phyloP scores from a whole-genome alignment of 2,888 invertebrate species.

The Macrophya annulata region DNA sequence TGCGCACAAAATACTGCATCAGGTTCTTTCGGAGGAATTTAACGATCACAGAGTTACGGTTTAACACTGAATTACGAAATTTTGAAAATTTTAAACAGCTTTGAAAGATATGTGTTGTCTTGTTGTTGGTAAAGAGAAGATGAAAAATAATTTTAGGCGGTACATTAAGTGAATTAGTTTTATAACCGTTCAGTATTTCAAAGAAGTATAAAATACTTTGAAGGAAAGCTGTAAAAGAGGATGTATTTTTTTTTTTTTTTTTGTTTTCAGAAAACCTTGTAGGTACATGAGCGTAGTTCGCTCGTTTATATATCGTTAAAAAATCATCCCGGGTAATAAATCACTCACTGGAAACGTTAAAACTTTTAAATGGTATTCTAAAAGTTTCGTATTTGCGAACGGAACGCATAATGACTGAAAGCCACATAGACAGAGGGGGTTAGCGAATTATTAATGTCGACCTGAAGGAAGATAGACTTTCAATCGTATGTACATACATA shows the following conservation, averaged over 20 bases:
- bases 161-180: not conserved
- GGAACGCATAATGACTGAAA: slow-evolving; percentile 25
- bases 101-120: not conserved
- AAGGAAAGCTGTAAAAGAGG: not conserved
- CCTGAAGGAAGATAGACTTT: not conserved
- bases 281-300: not conserved
- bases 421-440: not conserved
- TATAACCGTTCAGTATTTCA: not conserved
- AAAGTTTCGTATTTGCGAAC: not conserved
- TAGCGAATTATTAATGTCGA: slow-evolving; percentile 31
- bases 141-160: not conserved
- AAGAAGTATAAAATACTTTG: not conserved
- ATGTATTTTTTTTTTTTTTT: too few relatives aligned
- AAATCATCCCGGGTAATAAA: slow-evolving; percentile 32
- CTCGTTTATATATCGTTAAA: slow-evolving; percentile 7
- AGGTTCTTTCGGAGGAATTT: too few relatives aligned
- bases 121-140: not conserved
- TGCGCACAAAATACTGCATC: not conserved
- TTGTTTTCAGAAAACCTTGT: not conserved
- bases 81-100: not conserved
- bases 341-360: slow-evolving; percentile 12
- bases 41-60: too few relatives aligned
- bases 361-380: slow-evolving; percentile 41
- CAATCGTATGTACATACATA: not conserved
- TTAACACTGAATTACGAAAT: not conserved